These are phyloP conservation scores for Muntiacus muntjak DNA, from an alignment of 2,113 vertebrate genomes.

Conservation along the genomic window DNA sequence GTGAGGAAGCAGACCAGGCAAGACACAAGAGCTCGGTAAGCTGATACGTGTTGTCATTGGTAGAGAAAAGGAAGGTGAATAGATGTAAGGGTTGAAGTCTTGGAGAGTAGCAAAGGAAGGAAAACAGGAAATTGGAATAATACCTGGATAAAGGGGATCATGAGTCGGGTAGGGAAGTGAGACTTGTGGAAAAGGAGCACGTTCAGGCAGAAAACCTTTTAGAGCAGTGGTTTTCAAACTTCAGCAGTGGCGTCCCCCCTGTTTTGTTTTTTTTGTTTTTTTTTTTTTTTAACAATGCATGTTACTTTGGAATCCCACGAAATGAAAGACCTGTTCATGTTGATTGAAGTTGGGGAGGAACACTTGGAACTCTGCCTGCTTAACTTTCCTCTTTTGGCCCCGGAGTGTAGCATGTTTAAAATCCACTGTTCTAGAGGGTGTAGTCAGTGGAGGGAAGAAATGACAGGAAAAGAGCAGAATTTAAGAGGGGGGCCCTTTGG, in stretches of 20 bases:
- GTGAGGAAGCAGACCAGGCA: neutral
- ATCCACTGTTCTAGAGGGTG: conserved; percentile 68
- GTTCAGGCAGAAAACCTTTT: conserved; percentile 44
- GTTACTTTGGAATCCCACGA: conserved; percentile 27
- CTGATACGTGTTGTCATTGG: conserved; percentile 4
- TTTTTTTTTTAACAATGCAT: neutral
- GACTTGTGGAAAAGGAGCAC: neutral
- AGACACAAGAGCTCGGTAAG: neutral
- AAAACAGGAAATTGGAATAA: neutral
- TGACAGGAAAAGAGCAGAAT: conserved; percentile 27
- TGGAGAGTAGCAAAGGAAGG: conserved; percentile 29
- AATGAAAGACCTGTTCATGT: conserved; percentile 36
- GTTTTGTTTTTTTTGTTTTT: too few species aligned
- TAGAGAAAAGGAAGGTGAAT: neutral
- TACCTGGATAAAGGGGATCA: neutral
- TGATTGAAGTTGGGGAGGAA: conserved; percentile 40
- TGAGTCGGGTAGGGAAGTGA: conserved; percentile 26
- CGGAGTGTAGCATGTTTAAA: conserved; percentile 67
- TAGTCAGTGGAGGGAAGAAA: conserved; percentile 9
- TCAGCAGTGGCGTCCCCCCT: neutral
- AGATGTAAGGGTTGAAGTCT: conserved; percentile 19
- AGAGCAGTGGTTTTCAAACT: conserved; percentile 75
- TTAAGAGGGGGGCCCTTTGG: conserved; percentile 3
- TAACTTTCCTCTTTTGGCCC: conserved; percentile 50
- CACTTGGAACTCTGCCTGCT: conserved; percentile 49